Evolutionary conservation across 2,888 invertebrate genomes (phyloP), one percentile per base, ranked within the genome.

Genomic region (Agriotes lineatus): DNA sequence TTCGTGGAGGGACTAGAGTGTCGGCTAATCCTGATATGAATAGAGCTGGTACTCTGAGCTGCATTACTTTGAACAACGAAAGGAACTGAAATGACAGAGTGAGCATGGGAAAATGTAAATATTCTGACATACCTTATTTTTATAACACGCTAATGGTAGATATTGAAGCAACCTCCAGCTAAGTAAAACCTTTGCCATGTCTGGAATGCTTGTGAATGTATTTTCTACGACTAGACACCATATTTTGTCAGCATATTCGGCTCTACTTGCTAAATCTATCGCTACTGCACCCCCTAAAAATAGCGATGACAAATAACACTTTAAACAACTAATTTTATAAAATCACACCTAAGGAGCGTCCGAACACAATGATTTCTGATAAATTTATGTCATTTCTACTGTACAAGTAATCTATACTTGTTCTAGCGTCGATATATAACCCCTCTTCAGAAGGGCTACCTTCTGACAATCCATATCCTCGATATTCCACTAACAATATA

Each of bases 121-220:
- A 5, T n/a, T 1, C 6, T 14, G 30, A 50, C 22, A 16, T 83
- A 96, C 96, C 90, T 96, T 93, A 86, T 96, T 97, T 87, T 97
- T 97, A 85, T 94, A 96, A 82, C 92, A 92, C 84, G 93, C 88
- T 75, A 90, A 86, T 69, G 97, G 97, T 75, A 97, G 85, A 86
- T 92, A 93, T 72, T 89, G 87, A 65, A 95, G 82, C 75, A 91
- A 86, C 78, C 86, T 88, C 86, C 91, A 89, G 80, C 92, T 91
- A 74, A 97, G 88, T 75, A 97, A 87, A 70, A 93, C 90, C 76
- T 90, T 89, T 14, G 96, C 96, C 91, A 97, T 96, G 72, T 95
- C 95, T 30, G 96, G 96, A 83, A 98, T 94, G 82, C 94, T 94
- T 2, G 96, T 96, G 80, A 98, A 98, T 1, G 97, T 97, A 83